Base-by-base conservation (phyloP, 1,140 invertebrate genomes). In the Ceratina australensis region DNA sequence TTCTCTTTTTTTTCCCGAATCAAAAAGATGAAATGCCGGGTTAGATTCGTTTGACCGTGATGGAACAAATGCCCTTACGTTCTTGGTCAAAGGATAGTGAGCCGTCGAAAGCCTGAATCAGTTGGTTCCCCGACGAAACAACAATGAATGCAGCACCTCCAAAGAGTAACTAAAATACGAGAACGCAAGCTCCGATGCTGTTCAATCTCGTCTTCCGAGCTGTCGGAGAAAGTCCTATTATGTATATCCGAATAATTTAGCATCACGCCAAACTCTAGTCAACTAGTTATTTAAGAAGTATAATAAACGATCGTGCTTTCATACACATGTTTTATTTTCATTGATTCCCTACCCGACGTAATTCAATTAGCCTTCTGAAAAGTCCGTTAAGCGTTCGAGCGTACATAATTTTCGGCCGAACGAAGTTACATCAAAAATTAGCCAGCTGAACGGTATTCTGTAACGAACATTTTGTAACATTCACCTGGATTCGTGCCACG, bases 101-200 rank as follows among this genome's bases (percentile, higher is more conserved):
- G 89, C 85, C 82, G 85, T 85, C 84, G 89, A 86, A 88, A 91
- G 90, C 90, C 89, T 91, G 88, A 90, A 89, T 89, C 86, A 84
- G 89, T 92, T 89, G 88, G 82, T 91, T 91, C 89, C 79, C 73
- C 18, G 76, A 76, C 54, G 86, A 83, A 90, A 68, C 90, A 88
- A 91, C 89, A 78, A 91, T 91, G 87, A 78, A 91, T 91, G 87
- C 91, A 91, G 91, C 91, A 86, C 90, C 90, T 92, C 91, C 91
- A 92, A 92, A 92, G 91, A 92, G 75, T 90, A 87, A 90, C 80
- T 87, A 71, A 42, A 85, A 72, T 78, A 66, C 18, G 65, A 73
- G 59, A 20, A 33, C 28, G 54, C 69, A 60, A 54, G 20, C 52
- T 86, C 76, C 81, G 77, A 42, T 71, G 65, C 75, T 82, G 79